Evolutionary conservation across 2,113 vertebrate genomes (phyloP), one percentile per base, ranked within the genome.

Genomic region (Xiphophorus couchianus): DNA sequence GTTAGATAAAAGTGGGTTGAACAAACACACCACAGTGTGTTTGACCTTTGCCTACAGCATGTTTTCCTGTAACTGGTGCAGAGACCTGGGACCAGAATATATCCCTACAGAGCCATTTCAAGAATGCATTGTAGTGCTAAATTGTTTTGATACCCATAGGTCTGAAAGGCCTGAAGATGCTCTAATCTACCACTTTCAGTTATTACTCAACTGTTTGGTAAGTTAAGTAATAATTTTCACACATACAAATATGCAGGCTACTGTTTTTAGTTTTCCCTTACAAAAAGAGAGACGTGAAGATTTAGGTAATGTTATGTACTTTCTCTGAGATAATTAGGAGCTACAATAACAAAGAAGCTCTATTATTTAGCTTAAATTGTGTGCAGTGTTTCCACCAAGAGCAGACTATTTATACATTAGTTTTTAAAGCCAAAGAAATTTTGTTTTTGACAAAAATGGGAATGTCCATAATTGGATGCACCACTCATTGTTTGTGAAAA

Each of bases 71-170:
- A 63, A 88, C 79, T 81, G n/a, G 67, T 69, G 68, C 61, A 78
- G 69, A 28, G 76, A 70, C 73, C 82, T 76, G 69, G 61, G 33
- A 88, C 80, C 77, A 80, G 54, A 63, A 88, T 80, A 76, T 78
- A 88, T 88, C 81, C 77, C 76, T 81, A 73, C 81, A 64, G 86
- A 85, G 74, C 72, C 74, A 77, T 85, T 89, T 78, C 0, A n/a
- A 35, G 51, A 5, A 71, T 67, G 27, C 62, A 71, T 42, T 69
- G 64, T 77, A 68, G 66, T 71, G 80, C 7, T 72, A 68, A 78
- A 77, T 70, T 80, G 74, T 82, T 83, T 81, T 54, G 35, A 78
- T 78, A 78, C 76, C 80, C 66, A 29, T 74, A 77, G 61, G 60
- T 44, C 25, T 72, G 68, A 71, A 73, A 71, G 72, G 73, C 74